Percentiles rank a stretch among this genome's conserved stretches.
Conservation (phyloP, 2,797 vertebrate genomes). For the Catharus ustulatus region DNA sequence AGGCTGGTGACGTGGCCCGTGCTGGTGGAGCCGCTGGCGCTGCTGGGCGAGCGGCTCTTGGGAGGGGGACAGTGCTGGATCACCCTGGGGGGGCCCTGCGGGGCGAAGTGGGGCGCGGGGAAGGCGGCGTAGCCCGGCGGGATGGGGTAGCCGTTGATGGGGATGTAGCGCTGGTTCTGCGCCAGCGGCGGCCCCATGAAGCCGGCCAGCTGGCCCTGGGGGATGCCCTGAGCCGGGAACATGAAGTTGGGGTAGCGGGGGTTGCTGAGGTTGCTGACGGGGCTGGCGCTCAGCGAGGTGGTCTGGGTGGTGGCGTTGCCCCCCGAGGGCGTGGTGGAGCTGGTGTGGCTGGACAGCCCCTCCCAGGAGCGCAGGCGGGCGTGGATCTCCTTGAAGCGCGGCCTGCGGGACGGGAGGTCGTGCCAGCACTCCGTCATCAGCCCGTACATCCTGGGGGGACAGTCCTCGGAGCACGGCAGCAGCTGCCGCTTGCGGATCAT, state of each 20-base stretch:
- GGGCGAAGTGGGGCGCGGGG: slow-evolving; percentile 87
- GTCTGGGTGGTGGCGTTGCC: slow-evolving; percentile 98
- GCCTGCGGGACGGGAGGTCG: slow-evolving; percentile 89
- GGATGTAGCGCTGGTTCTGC: slow-evolving; percentile 93
- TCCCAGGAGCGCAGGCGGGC: slow-evolving; percentile 92
- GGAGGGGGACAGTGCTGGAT: slow-evolving; percentile 96
- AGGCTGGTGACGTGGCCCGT: slow-evolving; percentile 94
- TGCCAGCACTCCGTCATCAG: slow-evolving; percentile 99
- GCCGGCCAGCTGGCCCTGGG: slow-evolving; percentile 85
- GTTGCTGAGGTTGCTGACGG: slow-evolving; percentile 95
- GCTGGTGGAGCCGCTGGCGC: slow-evolving; percentile 97
- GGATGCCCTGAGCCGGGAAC: slow-evolving; percentile 87
- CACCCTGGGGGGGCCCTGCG: slow-evolving; percentile 84
- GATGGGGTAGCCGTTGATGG: slow-evolving; percentile 95
- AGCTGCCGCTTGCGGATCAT: slow-evolving; percentile 96
- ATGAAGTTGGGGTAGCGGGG: slow-evolving; percentile 92
- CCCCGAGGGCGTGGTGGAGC: slow-evolving; percentile 94
- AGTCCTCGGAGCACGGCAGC: slow-evolving; percentile 96
- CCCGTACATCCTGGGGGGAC: slow-evolving; percentile 91
- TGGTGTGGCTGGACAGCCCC: slow-evolving; percentile 93
- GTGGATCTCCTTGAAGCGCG: slow-evolving; percentile 96
- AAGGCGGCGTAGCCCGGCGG: slow-evolving; percentile 95
- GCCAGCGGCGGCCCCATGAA: slow-evolving; percentile 86
- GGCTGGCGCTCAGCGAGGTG: slow-evolving; percentile 96
- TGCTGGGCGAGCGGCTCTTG: slow-evolving; percentile 97